phyloP scores from a whole-genome alignment of 2,113 vertebrate species.

The Cyanoliseus patagonus region DNA sequence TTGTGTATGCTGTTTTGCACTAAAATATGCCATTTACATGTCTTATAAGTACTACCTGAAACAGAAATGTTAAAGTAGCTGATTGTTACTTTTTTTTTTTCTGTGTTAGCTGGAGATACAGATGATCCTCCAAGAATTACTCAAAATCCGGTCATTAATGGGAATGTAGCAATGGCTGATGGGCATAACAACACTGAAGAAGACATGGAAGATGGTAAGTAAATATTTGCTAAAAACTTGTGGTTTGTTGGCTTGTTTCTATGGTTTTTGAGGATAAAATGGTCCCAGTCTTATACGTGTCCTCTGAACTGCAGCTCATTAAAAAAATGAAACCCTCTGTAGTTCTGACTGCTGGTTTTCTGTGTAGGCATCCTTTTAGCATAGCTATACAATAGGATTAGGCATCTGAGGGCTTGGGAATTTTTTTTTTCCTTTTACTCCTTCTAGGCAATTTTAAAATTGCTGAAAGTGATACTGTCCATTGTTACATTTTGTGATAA shows the following conservation, averaged over 20 bases:
- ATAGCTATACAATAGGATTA: background rate
- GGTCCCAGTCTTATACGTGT: background rate
- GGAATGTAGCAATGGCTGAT: slow-evolving; percentile 96
- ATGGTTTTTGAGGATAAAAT: background rate
- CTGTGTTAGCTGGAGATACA: slow-evolving; percentile 89
- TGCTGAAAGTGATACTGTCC: background rate
- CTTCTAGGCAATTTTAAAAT: slow-evolving; percentile 4
- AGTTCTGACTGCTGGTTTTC: background rate
- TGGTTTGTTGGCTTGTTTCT: background rate
- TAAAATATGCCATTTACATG: background rate
- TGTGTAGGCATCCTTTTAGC: background rate
- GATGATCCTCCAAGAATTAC: slow-evolving; percentile 98
- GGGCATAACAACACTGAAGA: slow-evolving; percentile 97
- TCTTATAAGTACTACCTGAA: background rate
- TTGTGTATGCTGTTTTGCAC: background rate
- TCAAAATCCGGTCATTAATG: slow-evolving; percentile 96
- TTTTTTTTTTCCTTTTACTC: background rate
- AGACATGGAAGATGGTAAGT: slow-evolving; percentile 98
- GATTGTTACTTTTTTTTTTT: background rate
- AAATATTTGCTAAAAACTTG: background rate
- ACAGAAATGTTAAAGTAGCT: background rate
- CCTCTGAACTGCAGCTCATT: background rate
- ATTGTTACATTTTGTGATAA: background rate
- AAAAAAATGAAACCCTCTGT: background rate
- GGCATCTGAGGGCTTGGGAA: background rate